Evolutionary conservation across 37 sponge, comb jelly and placozoan genomes (phyloP).

Genomic region (Halichondria panicea): DNA sequence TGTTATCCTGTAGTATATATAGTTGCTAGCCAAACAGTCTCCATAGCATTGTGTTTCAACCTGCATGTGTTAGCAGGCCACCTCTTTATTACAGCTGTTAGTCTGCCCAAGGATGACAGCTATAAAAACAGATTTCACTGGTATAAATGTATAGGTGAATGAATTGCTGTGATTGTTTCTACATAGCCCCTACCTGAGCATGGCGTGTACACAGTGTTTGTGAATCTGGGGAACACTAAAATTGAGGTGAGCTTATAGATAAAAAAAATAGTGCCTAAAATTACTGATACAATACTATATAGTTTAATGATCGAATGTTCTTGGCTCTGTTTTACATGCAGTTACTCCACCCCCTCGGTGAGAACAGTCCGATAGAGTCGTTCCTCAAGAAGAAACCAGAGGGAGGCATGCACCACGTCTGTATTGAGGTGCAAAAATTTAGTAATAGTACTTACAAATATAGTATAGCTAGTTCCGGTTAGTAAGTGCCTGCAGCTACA

Average conservation of each 20-base stretch:
- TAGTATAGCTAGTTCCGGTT: not conserved
- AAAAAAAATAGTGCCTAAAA: not conserved
- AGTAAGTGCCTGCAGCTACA: not conserved
- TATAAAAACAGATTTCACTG: no score
- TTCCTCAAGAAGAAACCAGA: constrained; percentile 92
- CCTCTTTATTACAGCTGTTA: no score
- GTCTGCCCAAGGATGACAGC: no score
- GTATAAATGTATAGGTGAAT: no score
- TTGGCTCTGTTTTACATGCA: not conserved
- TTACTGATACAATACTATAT: not conserved
- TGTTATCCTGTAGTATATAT: no score
- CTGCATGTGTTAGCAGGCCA: no score
- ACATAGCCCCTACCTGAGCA: constrained; percentile 91
- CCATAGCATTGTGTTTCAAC: no score
- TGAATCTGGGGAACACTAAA: constrained; percentile 94
- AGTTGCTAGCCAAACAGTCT: no score
- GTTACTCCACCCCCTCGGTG: constrained; percentile 94
- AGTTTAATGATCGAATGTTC: not conserved
- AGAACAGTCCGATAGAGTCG: constrained; percentile 92
- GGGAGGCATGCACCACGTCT: constrained; percentile 99
- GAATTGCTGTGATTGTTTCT: not conserved
- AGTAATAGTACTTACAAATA: not conserved
- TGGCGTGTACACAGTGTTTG: constrained; percentile 96
- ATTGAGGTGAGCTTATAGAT: constrained; percentile 65
- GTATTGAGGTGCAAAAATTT: constrained; percentile 74